Conservation (phyloP, 2,113 vertebrate genomes). For the Prunella himalayana region DNA sequence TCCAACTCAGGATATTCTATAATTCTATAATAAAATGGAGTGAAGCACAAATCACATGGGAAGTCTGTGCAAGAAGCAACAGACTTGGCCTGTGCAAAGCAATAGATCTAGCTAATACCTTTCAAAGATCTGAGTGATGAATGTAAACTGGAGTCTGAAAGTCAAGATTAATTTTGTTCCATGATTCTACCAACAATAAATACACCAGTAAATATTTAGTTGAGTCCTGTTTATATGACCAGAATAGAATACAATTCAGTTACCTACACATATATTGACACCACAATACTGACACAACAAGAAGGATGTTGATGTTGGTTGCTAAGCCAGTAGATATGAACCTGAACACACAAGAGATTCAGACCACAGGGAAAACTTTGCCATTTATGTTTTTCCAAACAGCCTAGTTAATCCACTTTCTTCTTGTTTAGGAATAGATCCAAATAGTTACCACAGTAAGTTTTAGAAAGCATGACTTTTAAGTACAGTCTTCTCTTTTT, state of each 20-base stretch:
- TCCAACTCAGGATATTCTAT: not conserved
- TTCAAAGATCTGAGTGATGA: not conserved
- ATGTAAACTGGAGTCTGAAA: not conserved
- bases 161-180: not conserved
- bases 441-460: not conserved
- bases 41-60: not conserved
- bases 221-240: not conserved
- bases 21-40: not conserved
- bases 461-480: not conserved
- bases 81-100: not conserved
- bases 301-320: not conserved
- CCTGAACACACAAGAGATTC: not conserved
- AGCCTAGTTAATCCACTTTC: not conserved
- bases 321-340: not conserved
- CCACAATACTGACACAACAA: not conserved
- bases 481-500: not conserved
- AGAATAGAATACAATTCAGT: not conserved
- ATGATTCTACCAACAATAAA: not conserved
- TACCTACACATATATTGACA: not conserved
- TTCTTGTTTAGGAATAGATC: not conserved
- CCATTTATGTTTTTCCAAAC: not conserved
- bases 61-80: not conserved
- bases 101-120: not conserved
- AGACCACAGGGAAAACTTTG: not conserved
- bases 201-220: not conserved